Evolutionary conservation across 2,113 vertebrate species (phyloP), one percentile per base, ranked within the genome.

Genomic region (Corvus hawaiiensis): DNA sequence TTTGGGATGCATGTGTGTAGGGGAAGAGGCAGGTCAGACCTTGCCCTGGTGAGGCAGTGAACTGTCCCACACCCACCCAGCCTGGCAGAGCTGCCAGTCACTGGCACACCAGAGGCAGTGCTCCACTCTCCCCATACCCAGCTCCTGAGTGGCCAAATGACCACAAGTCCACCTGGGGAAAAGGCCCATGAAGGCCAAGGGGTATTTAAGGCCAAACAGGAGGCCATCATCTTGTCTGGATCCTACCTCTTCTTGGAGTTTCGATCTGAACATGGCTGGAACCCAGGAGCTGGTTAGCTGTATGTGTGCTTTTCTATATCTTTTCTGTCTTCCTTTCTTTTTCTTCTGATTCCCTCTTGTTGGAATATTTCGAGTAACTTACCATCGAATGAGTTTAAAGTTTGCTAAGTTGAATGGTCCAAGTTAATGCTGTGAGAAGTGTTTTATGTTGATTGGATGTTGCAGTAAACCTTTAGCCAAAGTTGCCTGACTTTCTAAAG

Each of bases 381-480:
- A 18, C 2, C 5, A 15, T 35, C 0, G 1, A 51, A 59, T 9
- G 44, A 3, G 39, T 13, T n/a, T n/a, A 16, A 71, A 71, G 35
- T 43, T 71, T 51, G 44, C 24, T 24, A 30, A 41, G 55, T 1
- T 43, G 20, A 41, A 30, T 43, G 20, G 20, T 71, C 12, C 24
- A 71, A 4, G 46, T 61, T 19, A 35, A 67, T 59, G 9, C 26
- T 59, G 9, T 51, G 44, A 76, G 52, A 67, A 59, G 13, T 67
- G 32, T 86, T 67, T 86, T 7, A 20, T 86, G 17, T 76, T 76
- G 52, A 51, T 14, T 24, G 35, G 51, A 41, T 61, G 24, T 43
- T 35, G 46, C 27, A 62, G 33, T 62, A 13, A 26, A 26, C 8
- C 8, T 62, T 32, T 24, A 44, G 48, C 13, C 48, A 14, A 62